These are phyloP conservation scores for Darevskia mixta DNA, from an alignment of 2,797 vertebrate species.

Conservation along the genomic window DNA sequence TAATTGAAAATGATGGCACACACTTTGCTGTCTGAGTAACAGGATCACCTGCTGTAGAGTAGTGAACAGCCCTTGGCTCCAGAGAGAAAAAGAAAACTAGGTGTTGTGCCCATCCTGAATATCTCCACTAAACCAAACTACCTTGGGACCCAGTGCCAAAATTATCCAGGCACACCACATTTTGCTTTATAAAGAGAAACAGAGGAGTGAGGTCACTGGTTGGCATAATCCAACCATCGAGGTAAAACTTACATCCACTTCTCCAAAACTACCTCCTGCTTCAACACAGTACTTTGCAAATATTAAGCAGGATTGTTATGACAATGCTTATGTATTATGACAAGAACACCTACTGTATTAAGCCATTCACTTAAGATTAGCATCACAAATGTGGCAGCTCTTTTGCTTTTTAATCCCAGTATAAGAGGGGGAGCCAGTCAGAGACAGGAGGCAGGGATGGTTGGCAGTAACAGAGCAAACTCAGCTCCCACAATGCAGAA, in stretches of 20 bases:
- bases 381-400: neutral
- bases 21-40: neutral
- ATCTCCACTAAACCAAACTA: neutral
- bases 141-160: neutral
- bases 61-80: neutral
- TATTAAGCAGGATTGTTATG: neutral
- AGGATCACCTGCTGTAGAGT: neutral
- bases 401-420: neutral
- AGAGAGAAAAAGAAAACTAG: neutral
- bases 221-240: neutral
- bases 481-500: neutral
- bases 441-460: neutral
- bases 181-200: neutral
- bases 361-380: constrained; percentile 14
- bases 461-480: neutral
- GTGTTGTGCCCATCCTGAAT: neutral
- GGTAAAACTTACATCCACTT: neutral
- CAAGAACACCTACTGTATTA: constrained; percentile 3
- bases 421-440: neutral
- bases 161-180: neutral
- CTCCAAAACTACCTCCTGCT: neutral
- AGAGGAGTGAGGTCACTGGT: neutral
- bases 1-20: neutral
- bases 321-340: constrained; percentile 5
- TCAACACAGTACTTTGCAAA: neutral